Percentiles rank a stretch among this genome's conserved stretches.
Conservation (phyloP, 2,888 invertebrate genomes). For the Orthonevra nobilis region DNA sequence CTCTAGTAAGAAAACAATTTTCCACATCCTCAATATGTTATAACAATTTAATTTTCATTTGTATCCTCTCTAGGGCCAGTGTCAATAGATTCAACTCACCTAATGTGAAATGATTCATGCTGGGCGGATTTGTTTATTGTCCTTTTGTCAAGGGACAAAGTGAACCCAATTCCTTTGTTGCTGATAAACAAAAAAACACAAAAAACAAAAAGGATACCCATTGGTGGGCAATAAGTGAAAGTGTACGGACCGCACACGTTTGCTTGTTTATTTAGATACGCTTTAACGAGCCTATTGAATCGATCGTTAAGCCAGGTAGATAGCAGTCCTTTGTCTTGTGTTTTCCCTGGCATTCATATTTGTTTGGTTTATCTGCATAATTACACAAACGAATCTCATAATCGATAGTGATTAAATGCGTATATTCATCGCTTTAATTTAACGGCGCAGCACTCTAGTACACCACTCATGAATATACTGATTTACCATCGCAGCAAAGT, state of each 20-base stretch:
- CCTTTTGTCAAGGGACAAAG: conserved; percentile 19
- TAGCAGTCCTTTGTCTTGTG: not conserved
- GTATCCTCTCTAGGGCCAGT: conserved; percentile 44
- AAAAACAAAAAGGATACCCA: conserved; percentile 9
- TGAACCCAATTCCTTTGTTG: conserved; percentile 12
- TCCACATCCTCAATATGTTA: conserved; percentile 44
- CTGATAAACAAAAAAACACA: conserved; percentile 19
- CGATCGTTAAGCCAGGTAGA: not conserved
- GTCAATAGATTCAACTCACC: conserved; percentile 43
- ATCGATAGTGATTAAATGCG: conserved; percentile 4
- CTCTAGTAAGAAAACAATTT: conserved; percentile 40
- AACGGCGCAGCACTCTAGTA: conserved; percentile 17
- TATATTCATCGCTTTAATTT: conserved; percentile 1
- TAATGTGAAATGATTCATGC: conserved; percentile 31
- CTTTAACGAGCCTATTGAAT: conserved; percentile 20
- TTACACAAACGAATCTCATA: conserved; percentile 1
- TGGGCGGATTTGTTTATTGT: conserved; percentile 29
- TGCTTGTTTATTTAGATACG: conserved; percentile 8
- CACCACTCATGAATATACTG: not conserved
- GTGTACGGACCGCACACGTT: conserved; percentile 60
- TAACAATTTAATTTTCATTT: conserved; percentile 65
- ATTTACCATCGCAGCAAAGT: conserved; percentile 9
- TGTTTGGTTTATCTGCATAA: conserved; percentile 14
- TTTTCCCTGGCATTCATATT: not conserved
- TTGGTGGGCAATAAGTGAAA: conserved; percentile 38